Conservation (phyloP, 2,797 vertebrate species). For the Falco biarmicus region DNA sequence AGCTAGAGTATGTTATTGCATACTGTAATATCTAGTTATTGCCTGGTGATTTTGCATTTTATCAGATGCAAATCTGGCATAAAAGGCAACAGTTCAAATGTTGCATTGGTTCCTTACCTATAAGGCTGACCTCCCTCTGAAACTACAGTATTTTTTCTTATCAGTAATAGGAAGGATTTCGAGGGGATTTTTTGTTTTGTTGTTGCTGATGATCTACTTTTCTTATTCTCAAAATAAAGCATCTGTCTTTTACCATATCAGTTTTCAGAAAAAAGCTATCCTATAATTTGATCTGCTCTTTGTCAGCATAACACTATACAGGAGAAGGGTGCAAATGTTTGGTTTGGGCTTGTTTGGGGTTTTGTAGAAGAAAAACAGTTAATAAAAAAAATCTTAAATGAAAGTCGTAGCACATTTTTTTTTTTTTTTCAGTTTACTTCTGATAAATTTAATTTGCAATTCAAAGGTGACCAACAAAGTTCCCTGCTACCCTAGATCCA, state of each 20-base stretch:
- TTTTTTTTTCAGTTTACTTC: background rate
- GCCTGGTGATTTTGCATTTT: background rate
- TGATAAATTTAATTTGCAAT: background rate
- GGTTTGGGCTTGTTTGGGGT: background rate
- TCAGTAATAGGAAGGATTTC: background rate
- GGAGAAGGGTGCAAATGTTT: background rate
- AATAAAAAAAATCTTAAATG: background rate
- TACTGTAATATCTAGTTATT: background rate
- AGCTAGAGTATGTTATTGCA: background rate
- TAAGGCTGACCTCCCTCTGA: background rate
- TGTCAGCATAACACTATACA: background rate
- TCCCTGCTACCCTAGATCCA: background rate
- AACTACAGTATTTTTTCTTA: fast-evolving
- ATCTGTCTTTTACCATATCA: background rate
- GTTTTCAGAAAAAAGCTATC: background rate
- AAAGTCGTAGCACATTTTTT: background rate
- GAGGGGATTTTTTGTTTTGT: background rate
- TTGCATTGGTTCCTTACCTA: background rate
- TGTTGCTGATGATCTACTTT: background rate
- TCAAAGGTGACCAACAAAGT: background rate
- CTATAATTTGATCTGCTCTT: background rate
- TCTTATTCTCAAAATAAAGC: background rate
- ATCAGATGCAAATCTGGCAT: background rate
- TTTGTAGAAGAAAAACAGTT: background rate
- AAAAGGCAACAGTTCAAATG: background rate